Conservation (phyloP, 1,140 invertebrate species). For the Manduca sexta region DNA sequence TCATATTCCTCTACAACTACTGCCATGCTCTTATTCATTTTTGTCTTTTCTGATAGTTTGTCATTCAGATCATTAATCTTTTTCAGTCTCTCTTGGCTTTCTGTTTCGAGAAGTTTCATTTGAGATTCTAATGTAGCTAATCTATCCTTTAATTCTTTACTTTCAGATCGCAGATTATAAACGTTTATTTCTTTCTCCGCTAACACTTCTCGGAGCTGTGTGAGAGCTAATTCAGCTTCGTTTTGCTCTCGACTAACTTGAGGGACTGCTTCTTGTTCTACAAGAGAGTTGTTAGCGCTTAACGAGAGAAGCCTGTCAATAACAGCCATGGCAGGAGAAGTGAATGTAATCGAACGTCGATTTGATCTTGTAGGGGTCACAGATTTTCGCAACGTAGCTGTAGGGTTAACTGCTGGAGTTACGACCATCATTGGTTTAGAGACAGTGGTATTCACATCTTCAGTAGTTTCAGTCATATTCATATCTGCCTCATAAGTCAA, state of each 20-base stretch:
- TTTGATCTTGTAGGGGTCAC: slow-evolving; percentile 45
- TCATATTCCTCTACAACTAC: slow-evolving; percentile 80
- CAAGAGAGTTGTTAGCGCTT: slow-evolving; percentile 41
- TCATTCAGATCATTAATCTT: slow-evolving; percentile 55
- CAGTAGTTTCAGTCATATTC: slow-evolving; percentile 21
- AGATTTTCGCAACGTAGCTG: slow-evolving; percentile 39
- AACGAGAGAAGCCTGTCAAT: slow-evolving; percentile 63
- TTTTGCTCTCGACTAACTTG: slow-evolving; percentile 29
- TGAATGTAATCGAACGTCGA: slow-evolving; percentile 54
- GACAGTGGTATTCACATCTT: slow-evolving; percentile 34
- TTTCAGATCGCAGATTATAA: slow-evolving; percentile 49
- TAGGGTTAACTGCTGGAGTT: slow-evolving; percentile 49
- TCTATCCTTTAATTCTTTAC: slow-evolving; percentile 54
- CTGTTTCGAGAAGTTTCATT: slow-evolving; percentile 43
- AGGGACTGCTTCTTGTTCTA: slow-evolving; percentile 32
- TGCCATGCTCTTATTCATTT: slow-evolving; percentile 67
- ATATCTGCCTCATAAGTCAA: slow-evolving; percentile 10
- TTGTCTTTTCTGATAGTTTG: slow-evolving; percentile 44
- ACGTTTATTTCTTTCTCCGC: slow-evolving; percentile 63
- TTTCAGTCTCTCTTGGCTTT: slow-evolving; percentile 41
- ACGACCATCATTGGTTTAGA: slow-evolving; percentile 64
- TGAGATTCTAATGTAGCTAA: slow-evolving; percentile 47
- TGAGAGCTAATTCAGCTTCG: slow-evolving; percentile 47
- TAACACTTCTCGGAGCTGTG: slow-evolving; percentile 52
- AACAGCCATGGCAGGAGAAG: slow-evolving; percentile 63